Evolutionary conservation across 92 coral and sea anemone species (phyloP).

Genomic region (Zoanthus solanderi): DNA sequence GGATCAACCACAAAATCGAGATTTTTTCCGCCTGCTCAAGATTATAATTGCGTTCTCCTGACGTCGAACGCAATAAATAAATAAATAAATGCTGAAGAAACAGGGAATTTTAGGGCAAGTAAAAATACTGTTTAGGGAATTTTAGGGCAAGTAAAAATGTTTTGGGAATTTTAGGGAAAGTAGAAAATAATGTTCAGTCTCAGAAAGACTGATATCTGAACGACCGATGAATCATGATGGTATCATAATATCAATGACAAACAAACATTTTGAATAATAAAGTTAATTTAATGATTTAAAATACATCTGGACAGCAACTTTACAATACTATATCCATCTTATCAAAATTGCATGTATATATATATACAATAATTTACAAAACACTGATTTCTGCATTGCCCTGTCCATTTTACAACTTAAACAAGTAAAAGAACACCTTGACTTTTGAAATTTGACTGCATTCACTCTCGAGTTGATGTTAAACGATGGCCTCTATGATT

Average conservation of each 20-base stretch:
- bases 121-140: too few relatives aligned
- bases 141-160: too few relatives aligned
- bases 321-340: slow-evolving; percentile 35
- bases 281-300: slow-evolving; percentile 48
- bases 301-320: slow-evolving; percentile 56
- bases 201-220: too few relatives aligned
- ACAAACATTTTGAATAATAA: slow-evolving; percentile 24
- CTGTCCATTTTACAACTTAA: slow-evolving; percentile 51
- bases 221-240: not conserved
- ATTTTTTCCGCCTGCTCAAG: too few relatives aligned
- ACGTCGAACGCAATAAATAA: too few relatives aligned
- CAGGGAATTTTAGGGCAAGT: too few relatives aligned
- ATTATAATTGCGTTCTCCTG: too few relatives aligned
- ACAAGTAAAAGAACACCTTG: slow-evolving; percentile 28
- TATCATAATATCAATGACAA: not conserved
- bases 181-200: too few relatives aligned
- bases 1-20: too few relatives aligned
- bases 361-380: slow-evolving; percentile 53
- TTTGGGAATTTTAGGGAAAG: too few relatives aligned
- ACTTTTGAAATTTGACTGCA: slow-evolving; percentile 24
- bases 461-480: slow-evolving; percentile 39
- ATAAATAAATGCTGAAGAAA: too few relatives aligned
- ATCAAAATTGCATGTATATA: slow-evolving; percentile 43
- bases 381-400: slow-evolving; percentile 41
- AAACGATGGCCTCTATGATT: slow-evolving; percentile 57